A percentile compares a stretch with the other conserved stretches of the same genome.
Conservation (phyloP, 2,797 vertebrate genomes). For the Erethizon dorsatum region DNA sequence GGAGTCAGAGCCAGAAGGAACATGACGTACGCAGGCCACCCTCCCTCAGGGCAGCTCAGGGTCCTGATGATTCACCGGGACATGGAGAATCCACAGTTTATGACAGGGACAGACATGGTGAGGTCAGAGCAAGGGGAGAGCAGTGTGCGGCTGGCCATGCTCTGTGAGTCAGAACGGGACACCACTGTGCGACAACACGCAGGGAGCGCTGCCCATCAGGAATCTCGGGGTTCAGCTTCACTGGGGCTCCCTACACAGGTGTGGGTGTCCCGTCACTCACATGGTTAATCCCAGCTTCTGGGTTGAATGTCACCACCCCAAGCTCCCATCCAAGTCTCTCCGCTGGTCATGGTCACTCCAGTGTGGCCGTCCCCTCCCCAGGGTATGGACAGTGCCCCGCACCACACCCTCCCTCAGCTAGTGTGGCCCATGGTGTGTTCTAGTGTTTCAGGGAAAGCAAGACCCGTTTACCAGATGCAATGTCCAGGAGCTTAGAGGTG, state of each 20-base stretch:
- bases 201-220: not conserved
- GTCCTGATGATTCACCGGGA: not conserved
- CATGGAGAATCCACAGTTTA: not conserved
- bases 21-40: not conserved
- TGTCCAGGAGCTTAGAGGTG: not conserved
- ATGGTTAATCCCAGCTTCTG: not conserved
- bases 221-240: not conserved
- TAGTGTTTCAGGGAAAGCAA: not conserved
- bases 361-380: not conserved
- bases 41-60: not conserved
- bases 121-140: not conserved
- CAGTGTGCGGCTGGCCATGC: not conserved
- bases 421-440: not conserved
- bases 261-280: not conserved
- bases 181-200: not conserved
- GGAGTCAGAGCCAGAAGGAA: not conserved
- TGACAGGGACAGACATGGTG: not conserved
- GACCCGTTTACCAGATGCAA: not conserved
- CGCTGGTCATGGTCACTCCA: not conserved
- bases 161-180: not conserved
- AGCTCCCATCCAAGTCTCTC: not conserved
- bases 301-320: not conserved
- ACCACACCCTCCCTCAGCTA: not conserved
- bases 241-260: not conserved
- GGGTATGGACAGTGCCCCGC: not conserved